Base-by-base conservation (phyloP, 2,888 invertebrate genomes). In the Brachyopa scutellaris region DNA sequence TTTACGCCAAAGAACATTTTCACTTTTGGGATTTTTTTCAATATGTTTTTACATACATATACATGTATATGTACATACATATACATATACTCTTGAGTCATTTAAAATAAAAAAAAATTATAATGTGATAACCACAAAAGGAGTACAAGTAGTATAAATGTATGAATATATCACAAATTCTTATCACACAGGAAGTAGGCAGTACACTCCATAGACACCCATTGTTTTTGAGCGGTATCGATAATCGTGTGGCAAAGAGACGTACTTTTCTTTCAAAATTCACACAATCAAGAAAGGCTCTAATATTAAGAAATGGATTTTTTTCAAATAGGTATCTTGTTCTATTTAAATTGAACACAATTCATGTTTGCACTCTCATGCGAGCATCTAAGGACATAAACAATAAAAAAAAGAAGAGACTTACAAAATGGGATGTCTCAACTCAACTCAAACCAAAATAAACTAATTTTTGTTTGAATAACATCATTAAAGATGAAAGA, bases 181-280 rank as follows among this genome's bases (percentile, higher is more conserved):
- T 69, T 69, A 69, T 69, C 69, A 7, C 47, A 69, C 69, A 69
- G 69, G 69, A 69, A 69, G 49, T 51, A 38, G 19, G 26, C 17
- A 11, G 3, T 26, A 23, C 26, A 15, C 17, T 9, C 7, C 19
- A 66, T 21, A 66, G 42, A 53, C 29, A 53, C 15, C 6, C 15
- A 11, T 42, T 42, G 2, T 2, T 17, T 40, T 42, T 15, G 7
- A 59, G 29, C 11, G 6, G 11, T 45, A 13, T 45, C 1, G 45
- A 45, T n/a, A n/a, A n/a, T n/a, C n/a, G n/a, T n/a, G 11, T 45
- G 13, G 31, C 11, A 33, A 11, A 61, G 42, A 11, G 8, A 11
- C 2, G 0, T 45, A 42, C 31, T 1, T 33, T 45, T 45, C 3
- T 29, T 40, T n/a, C n/a, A n/a, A n/a, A n/a, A n/a, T n/a, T n/a